phyloP scores from a whole-genome alignment of 2,797 vertebrate species.

The Catamblyrhynchus diadema region DNA sequence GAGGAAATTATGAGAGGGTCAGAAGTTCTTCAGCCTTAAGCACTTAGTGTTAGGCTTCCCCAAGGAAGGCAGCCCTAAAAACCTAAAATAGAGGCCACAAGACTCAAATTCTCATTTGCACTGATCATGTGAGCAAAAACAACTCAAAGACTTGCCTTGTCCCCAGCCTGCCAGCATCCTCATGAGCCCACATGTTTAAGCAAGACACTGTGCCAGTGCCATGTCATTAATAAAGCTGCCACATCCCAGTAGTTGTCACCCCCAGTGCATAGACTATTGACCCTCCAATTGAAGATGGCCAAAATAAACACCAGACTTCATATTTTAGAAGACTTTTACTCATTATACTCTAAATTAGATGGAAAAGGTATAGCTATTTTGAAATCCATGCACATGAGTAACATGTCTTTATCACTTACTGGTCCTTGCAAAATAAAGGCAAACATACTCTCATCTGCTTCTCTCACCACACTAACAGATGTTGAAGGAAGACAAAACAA shows the following conservation, averaged over 20 bases:
- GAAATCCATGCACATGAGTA: neutral
- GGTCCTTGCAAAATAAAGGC: neutral
- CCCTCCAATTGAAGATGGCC: neutral
- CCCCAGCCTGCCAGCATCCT: neutral
- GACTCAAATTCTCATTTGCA: neutral
- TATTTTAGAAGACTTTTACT: neutral
- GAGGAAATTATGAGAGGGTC: neutral
- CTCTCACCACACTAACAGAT: neutral
- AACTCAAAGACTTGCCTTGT: neutral
- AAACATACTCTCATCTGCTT: neutral
- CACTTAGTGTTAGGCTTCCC: neutral
- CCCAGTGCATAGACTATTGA: neutral
- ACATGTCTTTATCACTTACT: neutral
- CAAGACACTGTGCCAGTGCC: neutral
- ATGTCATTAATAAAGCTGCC: neutral
- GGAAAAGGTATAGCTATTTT: neutral
- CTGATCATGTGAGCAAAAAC: neutral
- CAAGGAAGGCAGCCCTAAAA: neutral
- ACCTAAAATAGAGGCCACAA: neutral
- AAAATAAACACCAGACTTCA: neutral
- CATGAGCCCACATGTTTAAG: neutral
- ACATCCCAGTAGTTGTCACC: neutral
- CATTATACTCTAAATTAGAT: neutral
- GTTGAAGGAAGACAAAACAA: constrained; percentile 16
- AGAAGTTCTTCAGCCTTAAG: neutral